A percentile compares a stretch with the other conserved stretches of the same genome.
Conservation (phyloP, 2,113 vertebrate species). For the Saccopteryx bilineata region DNA sequence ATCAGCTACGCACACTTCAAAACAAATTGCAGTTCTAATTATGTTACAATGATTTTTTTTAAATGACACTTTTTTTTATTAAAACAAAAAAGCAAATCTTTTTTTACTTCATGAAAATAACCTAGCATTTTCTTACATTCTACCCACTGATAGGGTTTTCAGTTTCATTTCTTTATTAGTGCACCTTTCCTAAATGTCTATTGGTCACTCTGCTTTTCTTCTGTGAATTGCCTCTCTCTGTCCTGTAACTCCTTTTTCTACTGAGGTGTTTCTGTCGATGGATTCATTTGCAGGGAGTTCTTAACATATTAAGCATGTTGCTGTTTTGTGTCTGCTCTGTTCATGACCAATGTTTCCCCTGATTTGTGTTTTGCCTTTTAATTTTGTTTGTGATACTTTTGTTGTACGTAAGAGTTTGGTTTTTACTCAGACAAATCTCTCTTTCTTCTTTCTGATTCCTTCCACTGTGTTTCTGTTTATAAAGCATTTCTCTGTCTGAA, state of each 20-base stretch:
- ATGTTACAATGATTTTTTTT: not conserved
- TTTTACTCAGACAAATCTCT: not conserved
- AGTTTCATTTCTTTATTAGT: not conserved
- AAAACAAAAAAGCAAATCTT: not conserved
- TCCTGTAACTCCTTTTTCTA: not conserved
- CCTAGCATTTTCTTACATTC: not conserved
- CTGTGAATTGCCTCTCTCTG: not conserved
- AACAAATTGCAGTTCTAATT: not conserved
- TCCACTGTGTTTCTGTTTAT: not conserved
- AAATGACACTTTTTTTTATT: not conserved
- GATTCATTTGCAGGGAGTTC: not conserved
- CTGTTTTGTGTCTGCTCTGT: not conserved
- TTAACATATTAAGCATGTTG: not conserved
- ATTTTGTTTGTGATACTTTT: slow-evolving; percentile 13
- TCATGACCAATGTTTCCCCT: not conserved
- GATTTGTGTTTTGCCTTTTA: not conserved
- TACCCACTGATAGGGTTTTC: not conserved
- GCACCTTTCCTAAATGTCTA: not conserved
- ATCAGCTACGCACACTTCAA: not conserved
- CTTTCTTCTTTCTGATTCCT: slow-evolving; percentile 2
- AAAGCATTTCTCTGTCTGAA: not conserved
- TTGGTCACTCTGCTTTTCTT: not conserved
- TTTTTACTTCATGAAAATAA: not conserved
- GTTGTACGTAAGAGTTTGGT: not conserved
- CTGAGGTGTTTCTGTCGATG: not conserved